Base-by-base conservation (phyloP, 2,888 invertebrate species). In the Drosophila recens region DNA sequence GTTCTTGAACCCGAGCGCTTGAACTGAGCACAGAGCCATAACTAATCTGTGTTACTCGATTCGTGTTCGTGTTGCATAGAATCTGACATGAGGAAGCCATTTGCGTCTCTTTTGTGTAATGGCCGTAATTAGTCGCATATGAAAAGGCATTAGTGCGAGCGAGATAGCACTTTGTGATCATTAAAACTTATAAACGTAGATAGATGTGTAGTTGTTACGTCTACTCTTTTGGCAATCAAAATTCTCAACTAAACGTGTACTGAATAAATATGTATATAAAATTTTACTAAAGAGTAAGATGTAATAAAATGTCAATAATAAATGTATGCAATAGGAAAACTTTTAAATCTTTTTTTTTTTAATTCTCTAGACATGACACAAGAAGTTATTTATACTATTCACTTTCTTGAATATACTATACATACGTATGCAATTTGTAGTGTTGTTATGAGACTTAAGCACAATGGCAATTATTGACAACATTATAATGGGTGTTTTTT, bases 1-100 rank as follows among this genome's bases (percentile, higher is more conserved):
- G 85, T 79, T 84, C 85, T 84, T 83, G 82, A 83, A 76, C 73
- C 67, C 82, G 67, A 53, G 46, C 46, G 74, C 65, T 72, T 78
- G 71, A 84, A 72, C 79, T 54, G 54, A 46, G 53, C 66, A 45
- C 56, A 51, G 27, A 64, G 52, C 58, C 72, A 73, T 72, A 72
- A 79, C 75, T 82, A 75, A 82, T 84, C 73, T 62, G 72, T 67
- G 78, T 66, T 71, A 69, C 78, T 67, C 71, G 69, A 51, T 51
- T 75, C 70, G 77, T 42, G 54, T 36, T 34, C 27, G 23, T 53
- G 71, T 70, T 67, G 58, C 56, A 62, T 56, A 66, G 74, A 78
- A 69, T 69, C 66, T 73, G 66, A 61, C 63, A 74, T 67, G 74
- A 77, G 76, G 79, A 77, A 77, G 76, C 74, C 66, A 77, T 74